Percentiles rank a stretch among this genome's conserved stretches.
These are phyloP conservation scores for Mylabris phalerata DNA, from an alignment of 1,140 invertebrate species.

Conservation along the genomic window DNA sequence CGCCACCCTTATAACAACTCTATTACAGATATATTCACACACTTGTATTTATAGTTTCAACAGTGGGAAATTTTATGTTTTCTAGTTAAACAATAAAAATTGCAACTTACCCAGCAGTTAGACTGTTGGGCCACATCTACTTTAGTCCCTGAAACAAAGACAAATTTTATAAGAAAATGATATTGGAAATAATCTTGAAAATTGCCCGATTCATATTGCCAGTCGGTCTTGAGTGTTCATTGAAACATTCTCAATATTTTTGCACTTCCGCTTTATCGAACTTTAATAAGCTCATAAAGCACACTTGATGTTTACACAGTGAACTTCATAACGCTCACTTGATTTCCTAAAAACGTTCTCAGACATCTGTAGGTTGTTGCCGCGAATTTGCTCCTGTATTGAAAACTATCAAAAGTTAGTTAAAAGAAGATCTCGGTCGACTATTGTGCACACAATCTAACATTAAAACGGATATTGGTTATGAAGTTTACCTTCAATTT, in stretches of 20 bases:
- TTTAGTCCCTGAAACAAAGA: conserved; percentile 34
- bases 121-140: conserved; percentile 43
- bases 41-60: conserved; percentile 12
- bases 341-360: conserved; percentile 11
- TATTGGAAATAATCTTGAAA: no score
- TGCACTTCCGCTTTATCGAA: conserved; percentile 13
- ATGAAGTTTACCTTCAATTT: conserved; percentile 15
- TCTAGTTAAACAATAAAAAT: conserved; percentile 1
- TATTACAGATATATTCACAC: conserved; percentile 12
- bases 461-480: conserved; percentile 15
- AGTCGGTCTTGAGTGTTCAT: no score
- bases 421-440: no score
- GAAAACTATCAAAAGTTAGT: no score
- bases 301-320: conserved; percentile 13
- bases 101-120: conserved; percentile 38
- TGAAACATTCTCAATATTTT: neutral
- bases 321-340: conserved; percentile 17
- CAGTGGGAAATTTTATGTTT: conserved; percentile 6
- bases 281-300: conserved; percentile 7
- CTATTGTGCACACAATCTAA: conserved; percentile 15
- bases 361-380: conserved; percentile 12
- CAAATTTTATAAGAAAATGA: conserved; percentile 1
- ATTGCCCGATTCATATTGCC: neutral
- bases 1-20: conserved; percentile 22
- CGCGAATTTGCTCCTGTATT: no score